These are phyloP conservation scores for Gymnodraco acuticeps DNA, from an alignment of 2,797 vertebrate species.

Conservation along the genomic window DNA sequence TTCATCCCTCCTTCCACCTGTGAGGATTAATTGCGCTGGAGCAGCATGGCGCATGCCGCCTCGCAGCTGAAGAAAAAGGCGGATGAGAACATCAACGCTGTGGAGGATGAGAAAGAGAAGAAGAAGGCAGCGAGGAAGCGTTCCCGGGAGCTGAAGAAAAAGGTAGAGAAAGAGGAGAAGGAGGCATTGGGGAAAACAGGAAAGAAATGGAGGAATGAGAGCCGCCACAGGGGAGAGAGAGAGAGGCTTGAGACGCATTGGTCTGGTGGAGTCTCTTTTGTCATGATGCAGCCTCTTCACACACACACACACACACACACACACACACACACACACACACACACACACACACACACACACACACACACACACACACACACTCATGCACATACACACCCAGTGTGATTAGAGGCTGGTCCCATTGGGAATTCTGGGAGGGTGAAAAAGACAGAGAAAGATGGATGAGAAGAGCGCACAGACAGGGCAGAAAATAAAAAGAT, in stretches of 20 bases:
- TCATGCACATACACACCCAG: slow-evolving; percentile 37
- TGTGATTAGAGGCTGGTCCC: slow-evolving; percentile 53
- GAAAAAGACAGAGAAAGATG: slow-evolving; percentile 59
- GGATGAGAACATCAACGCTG: slow-evolving; percentile 93
- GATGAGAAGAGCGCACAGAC: slow-evolving; percentile 39
- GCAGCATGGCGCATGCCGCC: slow-evolving; percentile 98
- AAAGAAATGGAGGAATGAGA: slow-evolving; percentile 26
- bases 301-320: slow-evolving; percentile 38
- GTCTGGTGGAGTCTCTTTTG: slow-evolving; percentile 68
- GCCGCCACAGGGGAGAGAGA: slow-evolving; percentile 20
- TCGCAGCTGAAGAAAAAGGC: slow-evolving; percentile 98
- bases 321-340: slow-evolving; percentile 41
- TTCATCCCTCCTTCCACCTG: slow-evolving; percentile 65
- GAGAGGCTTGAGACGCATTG: slow-evolving; percentile 32
- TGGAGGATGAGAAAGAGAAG: slow-evolving; percentile 94
- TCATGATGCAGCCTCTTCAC: slow-evolving; percentile 61
- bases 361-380: slow-evolving; percentile 23
- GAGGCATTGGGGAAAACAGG: background rate
- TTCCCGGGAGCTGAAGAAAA: slow-evolving; percentile 94
- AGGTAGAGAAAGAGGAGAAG: slow-evolving; percentile 86
- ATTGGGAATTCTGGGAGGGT: slow-evolving; percentile 52
- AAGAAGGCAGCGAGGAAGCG: slow-evolving; percentile 88
- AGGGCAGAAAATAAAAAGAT: slow-evolving; percentile 20
- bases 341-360: slow-evolving; percentile 41
- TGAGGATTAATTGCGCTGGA: slow-evolving; percentile 85